Percentiles rank a stretch among this genome's conserved stretches.
phyloP scores from a whole-genome alignment of 2,797 vertebrate genomes.

The Cossypha dichroa region DNA sequence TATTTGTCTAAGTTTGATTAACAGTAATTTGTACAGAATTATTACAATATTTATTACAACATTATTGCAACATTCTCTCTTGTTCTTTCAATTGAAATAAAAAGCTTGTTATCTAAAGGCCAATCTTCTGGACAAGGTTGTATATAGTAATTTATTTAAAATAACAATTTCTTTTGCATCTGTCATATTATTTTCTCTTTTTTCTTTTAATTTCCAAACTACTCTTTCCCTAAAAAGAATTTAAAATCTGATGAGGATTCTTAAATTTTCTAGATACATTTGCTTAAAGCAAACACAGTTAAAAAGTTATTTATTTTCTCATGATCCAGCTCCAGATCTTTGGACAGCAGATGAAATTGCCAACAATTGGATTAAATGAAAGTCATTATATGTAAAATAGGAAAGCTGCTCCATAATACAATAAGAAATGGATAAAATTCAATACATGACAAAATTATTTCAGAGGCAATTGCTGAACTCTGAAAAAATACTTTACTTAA shows the following conservation, averaged over 20 bases:
- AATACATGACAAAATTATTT: not conserved
- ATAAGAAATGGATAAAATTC: conserved; percentile 15
- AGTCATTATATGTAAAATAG: not conserved
- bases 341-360: not conserved
- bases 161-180: not conserved
- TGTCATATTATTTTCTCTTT: not conserved
- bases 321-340: not conserved
- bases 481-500: not conserved
- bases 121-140: not conserved
- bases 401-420: not conserved
- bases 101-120: not conserved
- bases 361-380: conserved; percentile 1
- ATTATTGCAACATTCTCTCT: not conserved
- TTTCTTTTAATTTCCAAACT: not conserved
- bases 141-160: not conserved
- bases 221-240: not conserved
- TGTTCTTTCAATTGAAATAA: not conserved
- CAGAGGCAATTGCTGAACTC: not conserved
- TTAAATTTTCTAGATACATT: not conserved
- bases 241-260: not conserved
- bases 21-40: not conserved
- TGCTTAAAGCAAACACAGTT: not conserved
- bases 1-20: not conserved
- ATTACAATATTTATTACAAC: not conserved
- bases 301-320: not conserved